Percentiles rank a stretch among this genome's conserved stretches.
These are phyloP conservation scores for Quadroppia sp. DNA, from an alignment of 2,888 invertebrate species.

Conservation along the genomic window DNA sequence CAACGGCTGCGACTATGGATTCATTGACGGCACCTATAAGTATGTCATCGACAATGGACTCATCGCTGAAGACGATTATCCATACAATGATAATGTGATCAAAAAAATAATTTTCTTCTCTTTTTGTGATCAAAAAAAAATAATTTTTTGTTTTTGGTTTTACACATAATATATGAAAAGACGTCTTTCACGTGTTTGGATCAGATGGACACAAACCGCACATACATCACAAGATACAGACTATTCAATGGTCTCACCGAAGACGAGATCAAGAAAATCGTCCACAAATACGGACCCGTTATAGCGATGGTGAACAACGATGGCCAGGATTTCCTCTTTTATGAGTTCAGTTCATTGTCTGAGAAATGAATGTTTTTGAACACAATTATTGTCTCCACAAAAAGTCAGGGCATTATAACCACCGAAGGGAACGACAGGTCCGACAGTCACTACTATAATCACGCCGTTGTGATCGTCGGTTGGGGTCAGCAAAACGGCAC, in stretches of 20 bases:
- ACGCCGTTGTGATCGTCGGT: conserved; percentile 34
- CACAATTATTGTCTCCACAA: too few relatives aligned
- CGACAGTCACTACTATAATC: background rate
- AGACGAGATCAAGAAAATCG: background rate
- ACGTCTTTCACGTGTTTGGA: conserved; percentile 13
- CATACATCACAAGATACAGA: background rate
- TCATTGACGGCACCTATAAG: conserved; percentile 28
- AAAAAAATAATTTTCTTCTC: too few relatives aligned
- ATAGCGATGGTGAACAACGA: conserved; percentile 20
- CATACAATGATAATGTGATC: conserved; percentile 18
- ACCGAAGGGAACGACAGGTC: background rate
- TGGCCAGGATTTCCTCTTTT: conserved; percentile 23
- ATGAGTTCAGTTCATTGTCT: conserved; percentile 27
- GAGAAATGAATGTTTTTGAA: too few relatives aligned
- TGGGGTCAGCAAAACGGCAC: conserved; percentile 30
- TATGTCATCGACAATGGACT: conserved; percentile 39
- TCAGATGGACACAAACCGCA: background rate
- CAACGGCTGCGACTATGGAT: conserved; percentile 37
- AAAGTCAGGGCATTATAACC: background rate
- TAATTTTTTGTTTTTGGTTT: background rate
- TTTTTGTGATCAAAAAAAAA: too few relatives aligned
- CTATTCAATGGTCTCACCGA: background rate
- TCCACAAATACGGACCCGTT: conserved; percentile 14
- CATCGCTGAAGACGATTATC: conserved; percentile 21
- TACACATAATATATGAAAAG: background rate